phyloP scores from a whole-genome alignment of 2,797 vertebrate genomes.

The Hyperoplus immaculatus region DNA sequence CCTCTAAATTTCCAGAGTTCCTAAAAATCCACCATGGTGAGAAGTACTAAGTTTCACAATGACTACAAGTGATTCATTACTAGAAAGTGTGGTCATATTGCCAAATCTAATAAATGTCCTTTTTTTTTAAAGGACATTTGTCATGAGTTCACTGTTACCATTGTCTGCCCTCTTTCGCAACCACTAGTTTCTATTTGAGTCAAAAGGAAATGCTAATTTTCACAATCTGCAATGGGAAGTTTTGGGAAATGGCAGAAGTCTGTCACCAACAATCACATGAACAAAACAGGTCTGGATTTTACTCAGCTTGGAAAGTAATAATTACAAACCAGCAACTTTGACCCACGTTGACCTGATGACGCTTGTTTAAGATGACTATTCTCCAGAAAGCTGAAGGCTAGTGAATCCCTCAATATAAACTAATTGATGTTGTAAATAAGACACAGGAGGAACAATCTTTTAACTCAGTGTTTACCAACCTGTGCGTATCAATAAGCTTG shows the following conservation, averaged over 20 bases:
- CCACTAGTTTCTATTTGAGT: not conserved
- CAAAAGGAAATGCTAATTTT: conserved; percentile 9
- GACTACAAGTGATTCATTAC: conserved; percentile 5
- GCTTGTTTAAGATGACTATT: not conserved
- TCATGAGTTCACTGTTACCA: no score
- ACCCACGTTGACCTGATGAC: not conserved
- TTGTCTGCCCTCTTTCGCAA: conserved; percentile 14
- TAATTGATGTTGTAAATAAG: not conserved
- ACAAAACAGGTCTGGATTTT: not conserved
- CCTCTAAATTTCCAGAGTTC: conserved; percentile 69
- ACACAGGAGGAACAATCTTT: not conserved
- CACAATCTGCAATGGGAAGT: conserved; percentile 24
- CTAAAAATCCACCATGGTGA: conserved; percentile 26
- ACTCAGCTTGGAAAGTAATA: not conserved
- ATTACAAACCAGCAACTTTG: not conserved
- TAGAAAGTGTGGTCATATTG: not conserved
- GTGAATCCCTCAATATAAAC: not conserved
- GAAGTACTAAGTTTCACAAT: conserved; percentile 77
- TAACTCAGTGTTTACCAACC: not conserved
- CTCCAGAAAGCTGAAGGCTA: not conserved
- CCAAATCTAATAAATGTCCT: not conserved
- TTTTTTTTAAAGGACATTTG: no score
- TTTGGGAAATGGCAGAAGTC: conserved; percentile 6
- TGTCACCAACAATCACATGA: not conserved
- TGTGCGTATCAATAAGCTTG: no score